phyloP scores from a whole-genome alignment of 2,113 vertebrate genomes.

The Caracal caracal region DNA sequence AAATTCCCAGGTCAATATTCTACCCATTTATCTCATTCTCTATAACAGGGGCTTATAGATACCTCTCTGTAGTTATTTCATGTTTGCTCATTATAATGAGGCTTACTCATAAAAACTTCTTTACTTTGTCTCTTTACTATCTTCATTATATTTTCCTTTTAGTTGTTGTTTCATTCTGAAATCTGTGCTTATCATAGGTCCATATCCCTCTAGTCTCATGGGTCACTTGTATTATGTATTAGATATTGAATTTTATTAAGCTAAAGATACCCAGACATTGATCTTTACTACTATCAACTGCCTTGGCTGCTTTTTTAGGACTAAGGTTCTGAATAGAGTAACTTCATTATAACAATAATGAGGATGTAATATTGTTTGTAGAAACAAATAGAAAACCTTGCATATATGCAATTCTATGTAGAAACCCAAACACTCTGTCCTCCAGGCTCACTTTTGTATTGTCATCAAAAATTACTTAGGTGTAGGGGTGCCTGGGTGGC shows the following conservation, averaged over 20 bases:
- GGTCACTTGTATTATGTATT: neutral
- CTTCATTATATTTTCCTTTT: neutral
- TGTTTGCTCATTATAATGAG: neutral
- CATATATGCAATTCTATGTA: neutral
- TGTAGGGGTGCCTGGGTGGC: neutral
- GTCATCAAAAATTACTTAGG: neutral
- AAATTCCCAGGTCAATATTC: neutral
- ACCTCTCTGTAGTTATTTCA: neutral
- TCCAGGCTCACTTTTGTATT: neutral
- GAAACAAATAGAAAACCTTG: neutral
- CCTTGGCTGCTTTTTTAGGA: neutral
- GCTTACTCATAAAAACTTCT: neutral
- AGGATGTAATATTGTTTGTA: neutral
- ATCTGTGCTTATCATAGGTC: neutral
- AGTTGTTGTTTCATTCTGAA: neutral
- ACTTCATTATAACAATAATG: neutral
- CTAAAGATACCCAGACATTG: neutral
- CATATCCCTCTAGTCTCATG: neutral
- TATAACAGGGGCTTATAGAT: neutral
- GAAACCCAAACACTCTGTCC: neutral
- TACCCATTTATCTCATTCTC: neutral
- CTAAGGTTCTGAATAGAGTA: neutral
- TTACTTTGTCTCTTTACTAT: neutral
- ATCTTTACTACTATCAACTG: neutral
- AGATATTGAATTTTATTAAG: neutral